These are phyloP conservation scores for Drosophila oshimai DNA, from an alignment of 1,140 invertebrate species.

Conservation along the genomic window DNA sequence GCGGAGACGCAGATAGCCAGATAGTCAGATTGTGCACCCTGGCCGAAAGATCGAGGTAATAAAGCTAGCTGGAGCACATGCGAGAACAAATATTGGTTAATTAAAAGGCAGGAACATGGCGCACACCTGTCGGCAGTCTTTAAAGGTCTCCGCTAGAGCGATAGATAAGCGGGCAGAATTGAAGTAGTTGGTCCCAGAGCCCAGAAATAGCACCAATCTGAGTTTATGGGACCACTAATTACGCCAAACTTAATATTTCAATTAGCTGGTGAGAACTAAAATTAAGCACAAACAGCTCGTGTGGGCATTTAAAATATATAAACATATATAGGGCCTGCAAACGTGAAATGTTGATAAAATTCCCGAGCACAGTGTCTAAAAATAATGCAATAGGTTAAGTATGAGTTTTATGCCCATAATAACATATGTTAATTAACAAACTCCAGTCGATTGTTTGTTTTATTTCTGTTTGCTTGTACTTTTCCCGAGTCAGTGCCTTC, in stretches of 20 bases:
- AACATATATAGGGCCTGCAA: constrained; percentile 4
- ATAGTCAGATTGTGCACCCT: constrained; percentile 5
- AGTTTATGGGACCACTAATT: constrained; percentile 31
- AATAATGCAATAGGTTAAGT: constrained; percentile 32
- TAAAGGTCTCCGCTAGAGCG: too few relatives aligned
- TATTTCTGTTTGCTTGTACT: constrained; percentile 3
- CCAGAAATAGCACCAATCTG: constrained; percentile 1
- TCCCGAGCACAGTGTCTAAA: constrained; percentile 20
- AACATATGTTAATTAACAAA: constrained; percentile 44
- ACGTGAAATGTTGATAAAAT: constrained; percentile 11
- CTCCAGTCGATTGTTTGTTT: constrained; percentile 3
- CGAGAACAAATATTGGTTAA: constrained; percentile 69
- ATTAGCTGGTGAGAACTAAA: constrained; percentile 40
- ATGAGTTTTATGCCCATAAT: constrained; percentile 21
- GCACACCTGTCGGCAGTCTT: constrained; percentile 61
- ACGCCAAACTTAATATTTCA: constrained; percentile 33
- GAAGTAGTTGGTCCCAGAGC: background rate
- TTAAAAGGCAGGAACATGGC: constrained; percentile 52
- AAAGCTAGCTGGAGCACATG: constrained; percentile 51
- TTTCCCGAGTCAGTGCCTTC: constrained; percentile 27
- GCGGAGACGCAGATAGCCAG: too few relatives aligned
- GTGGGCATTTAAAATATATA: background rate
- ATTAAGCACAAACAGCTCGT: constrained; percentile 38
- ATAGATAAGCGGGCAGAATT: constrained; percentile 14
- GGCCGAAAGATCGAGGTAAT: constrained; percentile 19